Evolutionary conservation across 2,888 invertebrate species (phyloP).

Genomic region (Dryadula phaetusa): DNA sequence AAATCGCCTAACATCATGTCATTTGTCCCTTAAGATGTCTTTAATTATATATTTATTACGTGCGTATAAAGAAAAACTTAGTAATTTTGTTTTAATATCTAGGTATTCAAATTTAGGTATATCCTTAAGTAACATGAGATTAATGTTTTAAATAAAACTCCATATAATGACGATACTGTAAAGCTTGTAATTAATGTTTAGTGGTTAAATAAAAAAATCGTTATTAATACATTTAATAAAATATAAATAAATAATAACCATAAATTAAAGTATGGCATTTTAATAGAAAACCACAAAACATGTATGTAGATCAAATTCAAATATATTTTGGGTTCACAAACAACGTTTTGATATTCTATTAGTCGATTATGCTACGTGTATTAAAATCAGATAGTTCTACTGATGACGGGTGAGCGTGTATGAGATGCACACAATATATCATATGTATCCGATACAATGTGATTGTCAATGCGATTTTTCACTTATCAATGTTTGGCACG

Average conservation of each 20-base stretch:
- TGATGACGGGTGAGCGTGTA: constrained; percentile 47
- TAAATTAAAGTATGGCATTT: constrained; percentile 53
- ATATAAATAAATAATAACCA: constrained; percentile 34
- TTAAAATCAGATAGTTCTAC: constrained; percentile 50
- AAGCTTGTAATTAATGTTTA: no score
- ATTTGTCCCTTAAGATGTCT: background rate
- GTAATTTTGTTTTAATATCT: no score
- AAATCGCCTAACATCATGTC: background rate
- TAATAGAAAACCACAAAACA: constrained; percentile 62
- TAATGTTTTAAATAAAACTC: no score
- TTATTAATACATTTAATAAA: constrained; percentile 32
- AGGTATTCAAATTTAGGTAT: no score
- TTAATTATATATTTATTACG: no score
- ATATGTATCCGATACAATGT: constrained; percentile 58
- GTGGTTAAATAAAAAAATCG: no score
- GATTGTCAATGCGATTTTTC: constrained; percentile 74
- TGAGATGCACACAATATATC: constrained; percentile 65
- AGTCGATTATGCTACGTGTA: constrained; percentile 63
- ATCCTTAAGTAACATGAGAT: no score
- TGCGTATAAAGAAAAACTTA: no score
- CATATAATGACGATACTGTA: no score
- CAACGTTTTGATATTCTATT: constrained; percentile 73
- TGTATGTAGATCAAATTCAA: constrained; percentile 68
- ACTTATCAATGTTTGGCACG: constrained; percentile 68
- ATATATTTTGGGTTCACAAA: constrained; percentile 64